phyloP scores from a whole-genome alignment of 2,113 vertebrate genomes.

The Thryonomys swinderianus region DNA sequence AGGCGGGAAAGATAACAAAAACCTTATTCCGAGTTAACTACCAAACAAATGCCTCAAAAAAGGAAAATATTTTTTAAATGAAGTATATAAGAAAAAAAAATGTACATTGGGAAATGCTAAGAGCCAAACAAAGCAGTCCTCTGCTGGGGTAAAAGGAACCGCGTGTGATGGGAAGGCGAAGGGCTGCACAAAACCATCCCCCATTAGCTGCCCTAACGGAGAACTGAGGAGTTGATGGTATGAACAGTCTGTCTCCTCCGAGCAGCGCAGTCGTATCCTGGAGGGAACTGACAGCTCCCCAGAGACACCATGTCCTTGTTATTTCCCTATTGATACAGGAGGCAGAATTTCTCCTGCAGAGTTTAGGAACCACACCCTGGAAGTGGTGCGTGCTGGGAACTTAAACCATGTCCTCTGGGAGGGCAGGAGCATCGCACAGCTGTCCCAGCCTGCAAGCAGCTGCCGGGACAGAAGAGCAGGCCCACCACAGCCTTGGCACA shows the following conservation, averaged over 20 bases:
- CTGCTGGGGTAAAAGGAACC: background rate
- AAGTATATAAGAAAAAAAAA: background rate
- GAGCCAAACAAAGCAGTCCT: background rate
- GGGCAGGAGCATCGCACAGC: background rate
- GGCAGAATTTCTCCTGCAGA: background rate
- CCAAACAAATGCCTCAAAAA: conserved; percentile 6
- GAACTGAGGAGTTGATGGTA: background rate
- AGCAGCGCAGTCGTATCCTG: background rate
- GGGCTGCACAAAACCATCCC: background rate
- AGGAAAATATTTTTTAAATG: background rate
- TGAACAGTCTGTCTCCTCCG: background rate
- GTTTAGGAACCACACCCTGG: background rate
- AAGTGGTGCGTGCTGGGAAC: background rate
- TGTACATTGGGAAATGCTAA: background rate
- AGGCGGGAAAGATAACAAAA: background rate
- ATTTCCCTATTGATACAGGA: background rate
- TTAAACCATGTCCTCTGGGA: background rate
- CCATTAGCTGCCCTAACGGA: background rate
- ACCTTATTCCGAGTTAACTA: background rate
- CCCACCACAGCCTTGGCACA: background rate
- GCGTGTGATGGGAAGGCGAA: background rate
- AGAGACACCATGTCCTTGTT: background rate
- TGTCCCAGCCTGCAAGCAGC: background rate
- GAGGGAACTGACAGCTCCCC: background rate
- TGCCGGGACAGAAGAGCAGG: background rate